phyloP scores from a whole-genome alignment of 2,888 invertebrate genomes.

The Orthosia cruda region DNA sequence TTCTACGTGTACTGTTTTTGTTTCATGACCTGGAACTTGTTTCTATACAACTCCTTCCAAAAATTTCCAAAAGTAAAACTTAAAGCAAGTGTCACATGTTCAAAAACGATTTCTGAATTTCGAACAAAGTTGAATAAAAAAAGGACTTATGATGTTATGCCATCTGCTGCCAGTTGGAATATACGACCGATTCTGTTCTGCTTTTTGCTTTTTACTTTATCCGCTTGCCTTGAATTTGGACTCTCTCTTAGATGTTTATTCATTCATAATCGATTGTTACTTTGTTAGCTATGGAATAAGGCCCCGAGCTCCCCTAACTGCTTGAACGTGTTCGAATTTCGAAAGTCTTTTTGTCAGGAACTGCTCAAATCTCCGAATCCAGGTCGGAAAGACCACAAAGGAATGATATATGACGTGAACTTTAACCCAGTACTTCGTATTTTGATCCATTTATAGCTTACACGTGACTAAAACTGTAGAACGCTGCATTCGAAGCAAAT shows the following conservation, averaged over 20 bases:
- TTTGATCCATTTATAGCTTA: not conserved
- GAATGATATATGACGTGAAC: not conserved
- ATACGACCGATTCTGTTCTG: not conserved
- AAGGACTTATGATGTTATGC: conserved; percentile 20
- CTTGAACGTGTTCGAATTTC: conserved; percentile 34
- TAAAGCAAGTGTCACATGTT: not conserved
- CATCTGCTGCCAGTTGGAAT: conserved; percentile 31
- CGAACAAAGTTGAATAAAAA: conserved; percentile 11
- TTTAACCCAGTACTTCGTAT: not conserved
- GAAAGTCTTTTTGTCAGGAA: conserved; percentile 3
- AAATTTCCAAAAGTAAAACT: not conserved
- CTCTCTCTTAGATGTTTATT: not conserved
- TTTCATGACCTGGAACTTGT: conserved; percentile 2
- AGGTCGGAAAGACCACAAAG: conserved; percentile 8
- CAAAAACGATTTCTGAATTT: not conserved
- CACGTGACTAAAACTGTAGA: not conserved
- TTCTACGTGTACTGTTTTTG: conserved; percentile 1
- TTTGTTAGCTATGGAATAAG: not conserved
- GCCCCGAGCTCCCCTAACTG: not conserved
- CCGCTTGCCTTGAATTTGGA: conserved; percentile 20
- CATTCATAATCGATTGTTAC: not conserved
- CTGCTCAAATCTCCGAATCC: not conserved
- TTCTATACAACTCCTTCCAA: not conserved
- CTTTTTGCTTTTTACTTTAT: conserved; percentile 9
- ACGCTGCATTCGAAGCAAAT: conserved; percentile 28